Evolutionary conservation across 2,113 vertebrate genomes (phyloP), one percentile per base, ranked within the genome.

Genomic region (Lates calcarifer): DNA sequence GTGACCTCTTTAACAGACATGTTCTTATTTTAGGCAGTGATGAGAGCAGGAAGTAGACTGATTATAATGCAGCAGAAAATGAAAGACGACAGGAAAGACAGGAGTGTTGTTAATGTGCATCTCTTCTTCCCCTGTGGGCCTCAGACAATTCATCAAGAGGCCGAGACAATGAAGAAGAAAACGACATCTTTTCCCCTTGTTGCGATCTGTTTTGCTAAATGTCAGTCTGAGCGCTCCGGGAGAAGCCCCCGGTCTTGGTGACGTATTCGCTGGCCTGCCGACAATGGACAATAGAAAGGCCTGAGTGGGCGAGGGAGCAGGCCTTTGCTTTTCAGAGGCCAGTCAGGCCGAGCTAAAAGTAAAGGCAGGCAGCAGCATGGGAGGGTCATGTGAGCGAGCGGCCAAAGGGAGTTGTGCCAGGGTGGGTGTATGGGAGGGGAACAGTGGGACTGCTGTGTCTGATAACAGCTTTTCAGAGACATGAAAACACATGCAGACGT

Each of bases 391-490:
- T 94, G 93, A 92, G 82, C 2, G 31, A 80, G 74, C 35, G 37
- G 84, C 77, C 66, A 63, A 60, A 71, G 78, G 80, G 83, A 71
- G 84, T 68, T 87, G 89, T 85, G 89, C 69, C 81, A 88, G 85
- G 84, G 86, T 84, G 86, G 79, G 66, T 81, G 85, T 66, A 81
- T 77, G 35, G 90, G 83, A 87, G 90, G 84, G 58, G 83, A 90
- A 93, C 91, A 94, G 90, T 84, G 83, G 43, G 37, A 73, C 89
- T 91, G 91, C 91, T 93, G 94, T 94, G 89, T 84, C 81, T 58
- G 89, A 94, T 92, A 92, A 90, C 90, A 89, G 82, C 89, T 90
- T 91, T 90, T 88, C 85, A 87, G 45, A 65, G 66, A 6, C 73
- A 66, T 17, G 14, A 60, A 90, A 89, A 86, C 87, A 78, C 84